Evolutionary conservation across 2,797 vertebrate species (phyloP), one percentile per base, ranked within the genome.

Genomic region (Sandelia bainsii): DNA sequence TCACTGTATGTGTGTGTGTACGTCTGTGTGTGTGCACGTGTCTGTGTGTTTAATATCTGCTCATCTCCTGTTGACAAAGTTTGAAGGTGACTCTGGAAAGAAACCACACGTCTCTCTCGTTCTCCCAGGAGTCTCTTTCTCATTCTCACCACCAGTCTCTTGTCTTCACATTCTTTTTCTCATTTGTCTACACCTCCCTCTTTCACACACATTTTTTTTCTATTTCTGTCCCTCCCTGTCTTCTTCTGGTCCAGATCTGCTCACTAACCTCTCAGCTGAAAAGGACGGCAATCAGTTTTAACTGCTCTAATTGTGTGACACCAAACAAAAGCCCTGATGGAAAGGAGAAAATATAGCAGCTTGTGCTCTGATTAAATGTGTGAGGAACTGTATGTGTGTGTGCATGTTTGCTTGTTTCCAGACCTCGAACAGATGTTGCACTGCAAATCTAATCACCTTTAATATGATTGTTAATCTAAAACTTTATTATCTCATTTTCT

Each of bases 61-160:
- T 70, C 29, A 46, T 53, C 53, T 54, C 32, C 42, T 39, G 69
- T 40, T 58, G 53, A 60, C 39, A 23, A 56, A 20, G 56, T 66
- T 46, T 66, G 46, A 72, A 72, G 51, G 67, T 75, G 68, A 75
- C 62, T 72, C n/a, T 61, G 49, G 23, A 37, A 42, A 63, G 49
- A 64, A 61, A 46, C 23, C 48, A 19, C 29, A 39, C 1, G 6
- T 50, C 19, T 39, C 46, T 64, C 27, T 37, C 13, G 8, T 40
- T 48, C n/a, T 72, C 69, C 69, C 52, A 0, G 0, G 45, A 57
- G 69, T 50, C 61, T 65, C 34, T 73, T 39, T 66, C 56, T 69
- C 54, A 65, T 58, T 73, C 52, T 72, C 64, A 65, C 58, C 65
- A 9, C 63, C 62, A 29, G 57, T 68, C 22, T 9, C 32, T 10